Conservation (phyloP, 2,797 vertebrate species). For the Acrossocheilus wenchowensis region DNA sequence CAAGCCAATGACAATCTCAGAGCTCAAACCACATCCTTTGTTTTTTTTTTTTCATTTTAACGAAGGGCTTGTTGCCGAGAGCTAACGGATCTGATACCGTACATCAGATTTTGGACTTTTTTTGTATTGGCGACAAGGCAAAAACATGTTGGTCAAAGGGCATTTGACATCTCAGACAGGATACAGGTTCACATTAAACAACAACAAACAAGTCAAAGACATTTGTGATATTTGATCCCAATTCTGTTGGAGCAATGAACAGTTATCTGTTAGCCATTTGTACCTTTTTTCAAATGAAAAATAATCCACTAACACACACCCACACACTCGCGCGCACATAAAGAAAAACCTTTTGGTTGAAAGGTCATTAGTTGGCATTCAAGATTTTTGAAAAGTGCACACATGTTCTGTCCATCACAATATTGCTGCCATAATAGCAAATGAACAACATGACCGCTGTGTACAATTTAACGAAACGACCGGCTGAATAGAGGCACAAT, state of each 20-base stretch:
- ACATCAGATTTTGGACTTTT: not conserved
- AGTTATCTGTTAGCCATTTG: conserved; percentile 58
- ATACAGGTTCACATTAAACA: conserved; percentile 61
- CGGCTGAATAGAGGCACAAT: conserved; percentile 57
- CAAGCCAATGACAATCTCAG: conserved; percentile 72
- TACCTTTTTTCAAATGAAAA: conserved; percentile 45
- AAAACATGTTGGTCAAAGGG: conserved; percentile 50
- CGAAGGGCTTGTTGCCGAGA: conserved; percentile 54
- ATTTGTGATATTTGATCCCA: conserved; percentile 42
- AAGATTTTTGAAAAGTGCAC: conserved; percentile 75
- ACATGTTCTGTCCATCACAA: conserved; percentile 67
- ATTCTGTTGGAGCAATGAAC: conserved; percentile 50
- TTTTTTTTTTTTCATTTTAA: conserved; percentile 35
- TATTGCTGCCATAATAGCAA: conserved; percentile 43
- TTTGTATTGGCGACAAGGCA: not conserved
- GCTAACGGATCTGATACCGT: not conserved
- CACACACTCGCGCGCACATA: conserved; percentile 27
- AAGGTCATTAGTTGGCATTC: conserved; percentile 51
- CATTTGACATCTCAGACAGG: conserved; percentile 55
- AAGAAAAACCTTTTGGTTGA: conserved; percentile 43
- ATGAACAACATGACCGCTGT: conserved; percentile 42
- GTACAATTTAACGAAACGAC: conserved; percentile 61
- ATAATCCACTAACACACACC: not conserved
- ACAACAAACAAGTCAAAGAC: conserved; percentile 64
- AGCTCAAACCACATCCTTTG: conserved; percentile 44